These are phyloP conservation scores for Ambastaia sidthimunki DNA, from an alignment of 2,797 vertebrate genomes.

Conservation along the genomic window DNA sequence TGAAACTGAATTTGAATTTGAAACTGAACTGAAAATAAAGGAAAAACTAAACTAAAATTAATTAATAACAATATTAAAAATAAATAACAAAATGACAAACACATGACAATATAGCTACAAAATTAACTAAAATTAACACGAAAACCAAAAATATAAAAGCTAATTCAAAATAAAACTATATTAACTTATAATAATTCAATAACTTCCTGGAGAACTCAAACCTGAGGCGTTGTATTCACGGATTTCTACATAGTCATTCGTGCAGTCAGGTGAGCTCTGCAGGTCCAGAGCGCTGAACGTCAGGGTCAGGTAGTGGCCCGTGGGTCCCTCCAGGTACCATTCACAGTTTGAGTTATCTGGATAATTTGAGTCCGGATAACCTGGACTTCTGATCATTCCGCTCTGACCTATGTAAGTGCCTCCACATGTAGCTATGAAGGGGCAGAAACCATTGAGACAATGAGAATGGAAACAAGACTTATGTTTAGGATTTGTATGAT, in stretches of 20 bases:
- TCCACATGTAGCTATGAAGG: conserved; percentile 83
- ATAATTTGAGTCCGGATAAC: conserved; percentile 82
- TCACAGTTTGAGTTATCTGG: conserved; percentile 83
- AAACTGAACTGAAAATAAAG: no score
- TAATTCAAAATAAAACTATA: no score
- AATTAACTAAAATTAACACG: no score
- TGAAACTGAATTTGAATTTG: no score
- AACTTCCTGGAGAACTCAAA: conserved; percentile 56
- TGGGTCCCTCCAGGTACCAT: conserved; percentile 87
- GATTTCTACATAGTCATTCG: conserved; percentile 88
- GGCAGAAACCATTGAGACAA: conserved; percentile 10
- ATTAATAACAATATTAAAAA: no score
- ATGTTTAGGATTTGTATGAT: not conserved
- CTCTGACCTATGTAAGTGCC: conserved; percentile 81
- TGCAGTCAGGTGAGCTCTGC: conserved; percentile 76
- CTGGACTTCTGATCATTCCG: conserved; percentile 79
- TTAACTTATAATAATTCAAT: no score
- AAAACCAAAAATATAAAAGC: no score
- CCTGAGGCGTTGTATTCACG: conserved; percentile 87
- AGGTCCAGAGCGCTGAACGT: conserved; percentile 80
- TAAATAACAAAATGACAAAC: no score
- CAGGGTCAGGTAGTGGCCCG: conserved; percentile 88
- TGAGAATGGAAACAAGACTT: not conserved
- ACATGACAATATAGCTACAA: no score
- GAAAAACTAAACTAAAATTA: no score